phyloP scores from a whole-genome alignment of 2,797 vertebrate species.

The Rhinogobio ventralis region DNA sequence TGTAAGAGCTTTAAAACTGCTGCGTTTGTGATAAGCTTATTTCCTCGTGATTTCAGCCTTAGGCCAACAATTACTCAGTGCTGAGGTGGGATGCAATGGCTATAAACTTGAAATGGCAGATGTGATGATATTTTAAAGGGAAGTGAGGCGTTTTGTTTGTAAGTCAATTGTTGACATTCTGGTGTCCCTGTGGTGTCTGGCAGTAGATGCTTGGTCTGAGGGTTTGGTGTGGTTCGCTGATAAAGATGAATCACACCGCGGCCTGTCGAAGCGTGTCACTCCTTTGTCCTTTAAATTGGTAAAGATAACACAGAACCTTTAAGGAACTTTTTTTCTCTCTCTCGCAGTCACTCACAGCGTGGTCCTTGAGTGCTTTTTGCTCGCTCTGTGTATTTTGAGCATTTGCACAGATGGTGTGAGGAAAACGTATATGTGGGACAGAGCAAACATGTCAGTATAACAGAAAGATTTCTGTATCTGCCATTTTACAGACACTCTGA shows the following conservation, averaged over 20 bases:
- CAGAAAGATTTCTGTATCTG: background rate
- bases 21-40: constrained; percentile 54
- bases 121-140: constrained; percentile 46
- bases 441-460: background rate
- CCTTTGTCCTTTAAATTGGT: constrained; percentile 52
- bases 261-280: constrained; percentile 34
- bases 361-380: constrained; percentile 15
- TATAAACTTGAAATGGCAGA: constrained; percentile 47
- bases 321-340: constrained; percentile 15
- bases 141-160: constrained; percentile 52
- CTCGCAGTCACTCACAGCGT: constrained; percentile 6
- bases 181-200: constrained; percentile 36
- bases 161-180: constrained; percentile 55
- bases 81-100: constrained; percentile 40
- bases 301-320: constrained; percentile 54
- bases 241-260: constrained; percentile 53
- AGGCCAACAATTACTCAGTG: constrained; percentile 52
- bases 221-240: constrained; percentile 49
- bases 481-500: constrained; percentile 17
- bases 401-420: constrained; percentile 14
- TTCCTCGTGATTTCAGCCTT: constrained; percentile 36
- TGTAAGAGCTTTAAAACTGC: constrained; percentile 54
- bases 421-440: constrained; percentile 15
- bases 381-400: background rate
- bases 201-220: constrained; percentile 37